A percentile compares a stretch with the other conserved stretches of the same genome.
These are phyloP conservation scores for Nasonia oneida DNA, from an alignment of 2,888 invertebrate genomes.

Conservation along the genomic window DNA sequence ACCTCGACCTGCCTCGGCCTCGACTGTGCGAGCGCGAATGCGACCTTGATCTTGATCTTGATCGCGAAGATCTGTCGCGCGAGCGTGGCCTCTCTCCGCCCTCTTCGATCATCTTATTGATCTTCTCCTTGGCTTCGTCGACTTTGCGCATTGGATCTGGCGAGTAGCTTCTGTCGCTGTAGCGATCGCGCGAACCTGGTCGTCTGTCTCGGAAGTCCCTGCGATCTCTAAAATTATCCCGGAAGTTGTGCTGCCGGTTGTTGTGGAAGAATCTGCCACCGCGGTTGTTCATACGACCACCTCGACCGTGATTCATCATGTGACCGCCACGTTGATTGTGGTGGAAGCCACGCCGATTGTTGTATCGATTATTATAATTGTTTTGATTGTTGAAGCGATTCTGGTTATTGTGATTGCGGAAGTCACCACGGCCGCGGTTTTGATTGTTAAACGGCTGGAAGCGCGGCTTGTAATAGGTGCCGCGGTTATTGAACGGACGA, in stretches of 20 bases:
- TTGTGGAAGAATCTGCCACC: slow-evolving; percentile 77
- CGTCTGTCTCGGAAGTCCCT: slow-evolving; percentile 84
- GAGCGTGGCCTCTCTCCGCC: slow-evolving; percentile 71
- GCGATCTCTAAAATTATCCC: slow-evolving; percentile 85
- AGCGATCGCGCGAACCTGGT: slow-evolving; percentile 78
- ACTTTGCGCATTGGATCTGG: slow-evolving; percentile 80
- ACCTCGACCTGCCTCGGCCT: slow-evolving; percentile 10
- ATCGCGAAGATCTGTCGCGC: slow-evolving; percentile 24
- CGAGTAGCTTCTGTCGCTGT: slow-evolving; percentile 81
- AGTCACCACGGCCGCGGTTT: slow-evolving; percentile 80
- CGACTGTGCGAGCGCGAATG: slow-evolving; percentile 30
- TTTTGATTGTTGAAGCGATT: slow-evolving; percentile 75
- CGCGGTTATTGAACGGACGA: slow-evolving; percentile 83
- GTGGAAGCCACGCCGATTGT: slow-evolving; percentile 70
- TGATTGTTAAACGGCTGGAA: slow-evolving; percentile 85
- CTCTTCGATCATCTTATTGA: slow-evolving; percentile 81
- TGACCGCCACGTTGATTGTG: slow-evolving; percentile 72
- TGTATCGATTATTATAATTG: slow-evolving; percentile 70
- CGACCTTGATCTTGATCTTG: slow-evolving; percentile 21
- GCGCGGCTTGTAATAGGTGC: slow-evolving; percentile 89
- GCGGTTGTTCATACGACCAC: slow-evolving; percentile 70
- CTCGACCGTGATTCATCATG: slow-evolving; percentile 68
- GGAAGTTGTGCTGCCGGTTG: slow-evolving; percentile 80
- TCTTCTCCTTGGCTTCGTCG: slow-evolving; percentile 82
- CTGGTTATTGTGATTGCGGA: slow-evolving; percentile 73